A percentile compares a stretch with the other conserved stretches of the same genome.
Conservation (phyloP, 2,113 vertebrate species). For the Triplophysa siluroides region DNA sequence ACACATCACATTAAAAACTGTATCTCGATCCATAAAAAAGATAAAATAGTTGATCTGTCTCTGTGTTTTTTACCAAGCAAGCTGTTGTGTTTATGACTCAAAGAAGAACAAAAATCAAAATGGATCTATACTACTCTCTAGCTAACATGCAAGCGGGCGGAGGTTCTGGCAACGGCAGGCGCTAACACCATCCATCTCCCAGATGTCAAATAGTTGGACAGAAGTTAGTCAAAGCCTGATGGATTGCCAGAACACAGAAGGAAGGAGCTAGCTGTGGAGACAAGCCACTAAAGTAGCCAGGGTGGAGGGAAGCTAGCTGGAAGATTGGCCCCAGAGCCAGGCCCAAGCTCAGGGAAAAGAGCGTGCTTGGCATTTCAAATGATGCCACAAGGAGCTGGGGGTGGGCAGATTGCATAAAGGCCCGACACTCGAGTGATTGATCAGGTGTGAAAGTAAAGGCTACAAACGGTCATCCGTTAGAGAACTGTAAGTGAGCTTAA, state of each 20-base stretch:
- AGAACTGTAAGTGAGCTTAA: conserved; percentile 64
- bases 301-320: conserved; percentile 28
- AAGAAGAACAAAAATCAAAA: background rate
- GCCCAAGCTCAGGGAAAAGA: conserved; percentile 44
- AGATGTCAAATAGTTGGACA: conserved; percentile 72
- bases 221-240: conserved; percentile 76
- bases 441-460: conserved; percentile 68
- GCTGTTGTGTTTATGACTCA: conserved; percentile 23
- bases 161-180: conserved; percentile 62
- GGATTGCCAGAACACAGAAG: conserved; percentile 66
- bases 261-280: conserved; percentile 50
- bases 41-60: conserved; percentile 60
- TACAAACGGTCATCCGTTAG: conserved; percentile 63
- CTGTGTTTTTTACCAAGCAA: conserved; percentile 4
- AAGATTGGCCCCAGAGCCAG: conserved; percentile 1
- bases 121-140: background rate
- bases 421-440: conserved; percentile 67
- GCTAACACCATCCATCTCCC: conserved; percentile 68
- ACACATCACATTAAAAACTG: conserved; percentile 63
- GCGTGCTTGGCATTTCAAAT: conserved; percentile 73
- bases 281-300: conserved; percentile 50
- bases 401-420: conserved; percentile 56
- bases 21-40: conserved; percentile 55
- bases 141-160: conserved; percentile 66
- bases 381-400: conserved; percentile 54